These are phyloP conservation scores for Hyposmocoma kahamanoa DNA, from an alignment of 1,140 invertebrate genomes.

Conservation along the genomic window DNA sequence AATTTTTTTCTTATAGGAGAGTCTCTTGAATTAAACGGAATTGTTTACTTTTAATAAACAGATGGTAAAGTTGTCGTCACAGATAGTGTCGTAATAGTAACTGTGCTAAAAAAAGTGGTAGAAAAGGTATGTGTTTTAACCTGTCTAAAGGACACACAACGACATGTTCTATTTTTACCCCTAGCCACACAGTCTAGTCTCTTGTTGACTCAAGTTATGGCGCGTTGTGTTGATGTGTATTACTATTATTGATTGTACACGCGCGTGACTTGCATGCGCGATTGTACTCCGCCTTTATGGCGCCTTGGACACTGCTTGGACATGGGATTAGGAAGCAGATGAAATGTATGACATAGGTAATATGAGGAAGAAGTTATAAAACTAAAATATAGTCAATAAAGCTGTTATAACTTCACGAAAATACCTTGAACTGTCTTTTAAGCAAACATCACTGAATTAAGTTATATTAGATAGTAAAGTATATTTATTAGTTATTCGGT, in stretches of 20 bases:
- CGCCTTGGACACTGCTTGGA: not conserved
- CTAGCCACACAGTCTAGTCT: constrained; percentile 34
- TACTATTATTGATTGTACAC: constrained; percentile 69
- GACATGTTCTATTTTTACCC: constrained; percentile 2
- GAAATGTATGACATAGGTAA: too few relatives aligned
- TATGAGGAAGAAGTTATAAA: too few relatives aligned
- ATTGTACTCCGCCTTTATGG: constrained; percentile 28
- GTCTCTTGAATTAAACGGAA: not conserved
- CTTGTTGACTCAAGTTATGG: constrained; percentile 68
- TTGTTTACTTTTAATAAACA: not conserved
- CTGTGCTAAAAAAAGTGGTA: too few relatives aligned
- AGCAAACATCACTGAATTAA: too few relatives aligned
- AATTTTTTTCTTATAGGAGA: not conserved
- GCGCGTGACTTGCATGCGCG: constrained; percentile 62
- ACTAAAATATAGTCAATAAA: too few relatives aligned
- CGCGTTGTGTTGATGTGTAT: constrained; percentile 68
- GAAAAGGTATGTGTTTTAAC: too few relatives aligned
- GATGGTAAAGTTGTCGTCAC: not conserved
- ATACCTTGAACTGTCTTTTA: too few relatives aligned
- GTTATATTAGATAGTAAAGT: too few relatives aligned
- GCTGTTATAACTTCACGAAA: too few relatives aligned
- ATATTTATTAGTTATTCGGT: too few relatives aligned
- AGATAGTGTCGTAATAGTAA: too few relatives aligned
- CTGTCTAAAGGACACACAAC: too few relatives aligned
- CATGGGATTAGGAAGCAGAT: not conserved